Base-by-base conservation (phyloP, 2,797 vertebrate species). In the Fundulus diaphanus region DNA sequence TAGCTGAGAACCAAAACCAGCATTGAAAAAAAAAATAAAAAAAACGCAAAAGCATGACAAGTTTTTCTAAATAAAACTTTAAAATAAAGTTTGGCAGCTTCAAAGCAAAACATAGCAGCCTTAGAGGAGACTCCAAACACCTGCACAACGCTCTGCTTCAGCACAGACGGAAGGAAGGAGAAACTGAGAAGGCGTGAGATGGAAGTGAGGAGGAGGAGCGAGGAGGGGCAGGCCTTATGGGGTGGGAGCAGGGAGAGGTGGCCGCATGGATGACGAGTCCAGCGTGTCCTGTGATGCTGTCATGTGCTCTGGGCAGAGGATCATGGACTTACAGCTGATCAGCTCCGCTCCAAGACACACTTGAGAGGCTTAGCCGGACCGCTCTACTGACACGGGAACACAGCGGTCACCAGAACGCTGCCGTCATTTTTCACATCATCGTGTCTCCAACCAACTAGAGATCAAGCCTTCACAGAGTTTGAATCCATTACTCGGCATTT, bases 311-410 rank as follows among this genome's bases (percentile, higher is more conserved):
- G 77, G 68, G 81, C 85, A 91, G 88, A 85, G 91, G 93, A 93
- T 94, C 90, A 93, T 79, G 89, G 91, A 81, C 85, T 93, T 94
- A 93, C 87, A 86, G 86, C 86, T 92, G 87, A 93, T 92, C 88
- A 90, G 85, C 82, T 74, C 77, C 51, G 72, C 72, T 29, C n/a
- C 42, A 35, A 65, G 74, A 78, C 66, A 74, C 79, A 71, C 73
- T 12, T 37, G 48, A 74, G 12, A 35, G 52, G 73, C 84, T 84
- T 82, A 82, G 69, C 73, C 46, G 8, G 29, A 77, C 57, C 77
- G 76, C 68, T 83, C 79, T 31, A 87, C 82, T 83, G 69, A 89
- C 75, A 87, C 69, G 71, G 29, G 63, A 74, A 66, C 67, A 80
- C 70, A 18, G 5, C 52, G 42, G 73, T 78, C 74, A 85, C 54